Base-by-base conservation (phyloP, 2,888 invertebrate genomes). In the Agrochola macilenta region DNA sequence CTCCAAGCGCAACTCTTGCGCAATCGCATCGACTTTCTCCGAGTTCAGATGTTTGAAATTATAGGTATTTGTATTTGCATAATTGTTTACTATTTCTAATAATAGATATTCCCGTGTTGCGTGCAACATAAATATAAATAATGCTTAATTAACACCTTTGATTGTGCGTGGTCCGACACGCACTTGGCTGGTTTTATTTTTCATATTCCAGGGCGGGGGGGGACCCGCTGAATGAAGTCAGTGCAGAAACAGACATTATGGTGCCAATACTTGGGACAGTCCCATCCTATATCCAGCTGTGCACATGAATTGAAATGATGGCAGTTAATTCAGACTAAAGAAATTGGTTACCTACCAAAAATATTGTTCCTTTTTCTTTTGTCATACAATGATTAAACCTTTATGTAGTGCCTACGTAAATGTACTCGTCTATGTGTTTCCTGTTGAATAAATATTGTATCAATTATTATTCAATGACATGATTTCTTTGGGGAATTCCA, bases 1-100 rank as follows among this genome's bases (percentile, higher is more conserved):
- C 39, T 35, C 82, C 35, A n/a, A 57, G 8, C 20, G n/a, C 66
- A 57, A 76, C 61, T 82, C 70, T 80, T 76, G 66, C 82, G 82
- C 82, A 76, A 82, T 61, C 69, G 2, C 5, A 49, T 58, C 23
- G n/a, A 70, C 80, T 80, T 80, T 80, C 82, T 66, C 66, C 60
- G 2, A 14, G 49, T 35, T 69, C 23, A 35, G 14, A 74, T 64
- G 52, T 52, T 64, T 35, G 23, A 58, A 49, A n/a, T 58, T 14
- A 58, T 74, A 39, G n/a, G 14, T 7, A 60, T 65, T 64, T 46
- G 5, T 20, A 75, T 80, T 70, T 61, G 49, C 69, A 66, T 79
- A 65, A 43, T 54, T 54, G 52, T 43, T 74, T 30, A 35, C 17
- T 35, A 60, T 43, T 43, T 68, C 35, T 12, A 58, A 17, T 57